Evolutionary conservation across 2,113 vertebrate genomes (phyloP).

Genomic region (Rhipidura dahli): DNA sequence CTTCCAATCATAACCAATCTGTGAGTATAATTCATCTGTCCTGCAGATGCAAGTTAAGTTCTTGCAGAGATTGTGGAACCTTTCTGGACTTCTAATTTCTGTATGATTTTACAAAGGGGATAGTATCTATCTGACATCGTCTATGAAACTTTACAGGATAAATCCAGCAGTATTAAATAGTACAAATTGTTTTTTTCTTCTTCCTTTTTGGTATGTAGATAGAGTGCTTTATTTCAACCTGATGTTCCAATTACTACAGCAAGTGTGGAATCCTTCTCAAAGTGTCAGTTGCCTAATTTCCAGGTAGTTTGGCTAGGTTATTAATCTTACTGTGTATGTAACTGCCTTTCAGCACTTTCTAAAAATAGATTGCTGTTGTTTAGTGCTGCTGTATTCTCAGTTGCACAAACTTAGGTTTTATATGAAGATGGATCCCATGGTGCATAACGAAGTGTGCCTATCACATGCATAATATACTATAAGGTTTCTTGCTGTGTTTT

Average conservation of each 20-base stretch:
- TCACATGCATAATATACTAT: not conserved
- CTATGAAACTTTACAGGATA: not conserved
- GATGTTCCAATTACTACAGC: not conserved
- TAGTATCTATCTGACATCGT: not conserved
- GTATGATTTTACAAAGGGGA: not conserved
- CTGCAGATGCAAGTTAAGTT: not conserved
- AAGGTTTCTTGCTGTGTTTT: not conserved
- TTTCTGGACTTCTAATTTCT: not conserved
- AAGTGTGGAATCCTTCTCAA: not conserved
- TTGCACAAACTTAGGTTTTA: not conserved
- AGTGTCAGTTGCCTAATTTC: not conserved
- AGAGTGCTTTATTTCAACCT: not conserved
- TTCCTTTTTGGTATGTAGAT: not conserved
- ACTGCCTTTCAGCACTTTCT: not conserved
- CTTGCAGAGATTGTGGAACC: not conserved
- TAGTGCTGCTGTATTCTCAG: not conserved
- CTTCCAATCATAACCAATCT: not conserved
- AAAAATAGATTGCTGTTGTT: conserved; percentile 7
- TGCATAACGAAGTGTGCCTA: not conserved
- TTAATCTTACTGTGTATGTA: not conserved
- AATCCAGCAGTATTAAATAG: not conserved
- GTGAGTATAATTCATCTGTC: not conserved
- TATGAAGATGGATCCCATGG: not conserved
- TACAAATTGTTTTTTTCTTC: not conserved
- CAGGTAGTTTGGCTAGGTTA: not conserved